Conservation (phyloP, 2,797 vertebrate species). For the Myotis daubentonii region DNA sequence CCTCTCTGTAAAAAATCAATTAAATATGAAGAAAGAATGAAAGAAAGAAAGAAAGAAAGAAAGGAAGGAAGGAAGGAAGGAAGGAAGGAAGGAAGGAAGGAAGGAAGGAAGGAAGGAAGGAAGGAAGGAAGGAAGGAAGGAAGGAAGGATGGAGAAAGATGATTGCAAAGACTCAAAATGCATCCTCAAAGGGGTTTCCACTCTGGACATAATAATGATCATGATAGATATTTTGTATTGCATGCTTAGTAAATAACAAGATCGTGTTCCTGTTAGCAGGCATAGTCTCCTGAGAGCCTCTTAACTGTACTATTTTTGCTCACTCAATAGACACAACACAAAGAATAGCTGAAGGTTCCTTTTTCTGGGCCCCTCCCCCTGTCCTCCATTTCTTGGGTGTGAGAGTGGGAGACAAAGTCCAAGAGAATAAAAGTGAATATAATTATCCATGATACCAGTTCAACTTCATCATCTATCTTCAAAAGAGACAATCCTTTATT, state of each 20-base stretch:
- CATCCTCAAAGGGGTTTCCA: not conserved
- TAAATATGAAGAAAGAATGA: no score
- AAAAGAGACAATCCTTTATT: not conserved
- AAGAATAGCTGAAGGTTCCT: not conserved
- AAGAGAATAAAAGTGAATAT: not conserved
- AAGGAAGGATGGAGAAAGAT: not conserved
- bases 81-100: no score
- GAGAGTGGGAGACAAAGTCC: not conserved
- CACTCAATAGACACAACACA: not conserved
- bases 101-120: no score
- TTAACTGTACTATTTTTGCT: not conserved
- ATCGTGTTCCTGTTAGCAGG: not conserved
- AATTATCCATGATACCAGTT: conserved; percentile 34
- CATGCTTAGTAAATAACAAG: not conserved
- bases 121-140: no score
- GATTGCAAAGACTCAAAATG: not conserved
- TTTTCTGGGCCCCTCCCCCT: not conserved
- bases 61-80: no score
- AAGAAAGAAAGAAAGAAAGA: no score
- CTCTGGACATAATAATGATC: not conserved
- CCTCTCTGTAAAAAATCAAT: no score
- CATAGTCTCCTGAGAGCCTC: not conserved
- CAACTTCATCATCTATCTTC: conserved; percentile 1
- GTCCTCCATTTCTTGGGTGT: not conserved
- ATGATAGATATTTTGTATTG: not conserved